Evolutionary conservation across 1,140 invertebrate genomes (phyloP), one percentile per base, ranked within the genome.

Genomic region (Capitella teleta): DNA sequence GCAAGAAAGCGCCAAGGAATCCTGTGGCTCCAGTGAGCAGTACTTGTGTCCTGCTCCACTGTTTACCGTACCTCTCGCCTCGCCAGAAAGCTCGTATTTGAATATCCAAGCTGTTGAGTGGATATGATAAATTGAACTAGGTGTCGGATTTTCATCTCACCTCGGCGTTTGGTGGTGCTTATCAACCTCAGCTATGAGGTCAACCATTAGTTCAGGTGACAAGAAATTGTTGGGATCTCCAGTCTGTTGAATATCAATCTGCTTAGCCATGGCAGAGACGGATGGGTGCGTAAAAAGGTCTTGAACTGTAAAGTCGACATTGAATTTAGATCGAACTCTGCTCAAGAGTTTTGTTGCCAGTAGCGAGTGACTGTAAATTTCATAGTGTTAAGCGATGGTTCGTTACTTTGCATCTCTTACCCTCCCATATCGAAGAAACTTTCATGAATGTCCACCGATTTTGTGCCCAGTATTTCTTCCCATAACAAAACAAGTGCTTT

Each of bases 321-420:
- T 47, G 58, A 71, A 72, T 44, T 62, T 58, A 24, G 64, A 57
- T 40, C 64, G 67, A 24, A 76, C 59, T 53, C 63, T 57, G 30
- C 59, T 61, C 36, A 76, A 57, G 12, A 77, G 58, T 32, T 66
- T 64, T 51, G 75, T 65, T 26, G 76, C 76, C 37, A 76, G 57
- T 10, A 78, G 61, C 1, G 76, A 78, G 57, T 78, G 76, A 2
- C 76, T 72, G n/a, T n/a, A n/a, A n/a, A n/a, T n/a, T n/a, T n/a
- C n/a, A n/a, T n/a, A n/a, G n/a, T n/a, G n/a, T n/a, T n/a, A n/a
- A n/a, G n/a, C n/a, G n/a, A n/a, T n/a, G n/a, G n/a, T n/a, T n/a
- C n/a, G n/a, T n/a, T n/a, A n/a, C n/a, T n/a, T n/a, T n/a, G n/a
- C n/a, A n/a, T n/a, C n/a, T n/a, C n/a, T n/a, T n/a, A n/a, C 70